These are phyloP conservation scores for Cryptocheilus praepositus DNA, from an alignment of 2,888 invertebrate genomes.

Conservation along the genomic window DNA sequence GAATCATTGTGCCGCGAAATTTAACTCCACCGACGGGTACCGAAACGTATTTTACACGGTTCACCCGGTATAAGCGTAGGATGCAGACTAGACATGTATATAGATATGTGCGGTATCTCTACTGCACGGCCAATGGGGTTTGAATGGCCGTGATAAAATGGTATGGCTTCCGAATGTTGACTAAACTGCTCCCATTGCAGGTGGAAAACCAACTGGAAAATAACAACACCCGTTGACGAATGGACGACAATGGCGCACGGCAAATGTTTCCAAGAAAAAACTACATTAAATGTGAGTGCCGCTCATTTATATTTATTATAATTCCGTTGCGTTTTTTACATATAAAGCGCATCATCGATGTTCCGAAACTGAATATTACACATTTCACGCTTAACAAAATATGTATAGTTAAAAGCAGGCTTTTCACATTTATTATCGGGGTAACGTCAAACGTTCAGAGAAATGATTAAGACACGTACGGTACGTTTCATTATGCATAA, in stretches of 20 bases:
- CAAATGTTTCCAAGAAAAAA: conserved; percentile 6
- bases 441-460: too few relatives aligned
- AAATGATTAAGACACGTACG: too few relatives aligned
- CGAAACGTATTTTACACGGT: conserved; percentile 14
- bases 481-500: too few relatives aligned
- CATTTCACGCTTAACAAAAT: too few relatives aligned
- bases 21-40: too few relatives aligned
- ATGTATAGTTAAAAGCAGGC: neutral
- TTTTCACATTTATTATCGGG: too few relatives aligned
- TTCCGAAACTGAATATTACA: too few relatives aligned
- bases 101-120: conserved; percentile 74
- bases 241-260: conserved; percentile 27
- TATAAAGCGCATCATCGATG: too few relatives aligned
- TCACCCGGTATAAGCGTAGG: conserved; percentile 64
- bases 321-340: neutral
- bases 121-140: conserved; percentile 74
- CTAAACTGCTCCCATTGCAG: conserved; percentile 74
- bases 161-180: conserved; percentile 75
- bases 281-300: too few relatives aligned
- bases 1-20: too few relatives aligned
- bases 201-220: conserved; percentile 74
- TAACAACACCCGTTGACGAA: conserved; percentile 67
- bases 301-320: too few relatives aligned
- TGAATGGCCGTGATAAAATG: conserved; percentile 75
- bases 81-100: conserved; percentile 64